These are phyloP conservation scores for Pungitius pungitius DNA, from an alignment of 2,113 vertebrate genomes.

Conservation along the genomic window DNA sequence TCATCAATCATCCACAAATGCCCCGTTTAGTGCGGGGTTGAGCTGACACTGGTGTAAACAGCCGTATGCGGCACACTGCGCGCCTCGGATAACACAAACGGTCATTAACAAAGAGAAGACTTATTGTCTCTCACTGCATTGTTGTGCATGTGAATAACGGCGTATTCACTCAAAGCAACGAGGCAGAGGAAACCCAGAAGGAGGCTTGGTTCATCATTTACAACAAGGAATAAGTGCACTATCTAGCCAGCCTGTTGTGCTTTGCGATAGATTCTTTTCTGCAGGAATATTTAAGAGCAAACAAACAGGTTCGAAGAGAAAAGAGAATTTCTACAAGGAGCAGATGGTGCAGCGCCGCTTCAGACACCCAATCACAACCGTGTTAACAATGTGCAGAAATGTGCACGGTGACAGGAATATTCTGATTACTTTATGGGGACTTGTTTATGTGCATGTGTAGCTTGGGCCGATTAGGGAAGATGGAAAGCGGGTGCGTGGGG, in stretches of 20 bases:
- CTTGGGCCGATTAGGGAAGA: neutral
- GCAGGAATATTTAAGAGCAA: neutral
- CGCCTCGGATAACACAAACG: constrained; percentile 1
- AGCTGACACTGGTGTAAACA: constrained; percentile 13
- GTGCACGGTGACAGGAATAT: neutral
- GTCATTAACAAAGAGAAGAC: neutral
- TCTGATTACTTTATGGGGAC: neutral
- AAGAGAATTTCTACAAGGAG: neutral
- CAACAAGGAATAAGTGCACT: neutral
- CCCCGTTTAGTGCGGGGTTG: neutral
- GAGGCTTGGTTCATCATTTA: neutral
- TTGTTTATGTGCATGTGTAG: neutral
- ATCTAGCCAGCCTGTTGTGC: neutral
- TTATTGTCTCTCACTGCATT: neutral
- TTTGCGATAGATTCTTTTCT: neutral
- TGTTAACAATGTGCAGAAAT: neutral
- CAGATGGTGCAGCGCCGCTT: neutral
- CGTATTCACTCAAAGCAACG: constrained; percentile 19
- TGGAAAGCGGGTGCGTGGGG: neutral
- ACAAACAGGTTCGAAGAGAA: neutral
- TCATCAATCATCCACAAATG: constrained; percentile 26
- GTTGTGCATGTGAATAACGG: neutral
- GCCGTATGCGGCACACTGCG: neutral
- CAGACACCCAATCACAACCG: neutral
- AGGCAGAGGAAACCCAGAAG: constrained; percentile 2